A percentile compares a stretch with the other conserved stretches of the same genome.
These are phyloP conservation scores for Eristalis pertinax DNA, from an alignment of 2,888 invertebrate species.

Conservation along the genomic window DNA sequence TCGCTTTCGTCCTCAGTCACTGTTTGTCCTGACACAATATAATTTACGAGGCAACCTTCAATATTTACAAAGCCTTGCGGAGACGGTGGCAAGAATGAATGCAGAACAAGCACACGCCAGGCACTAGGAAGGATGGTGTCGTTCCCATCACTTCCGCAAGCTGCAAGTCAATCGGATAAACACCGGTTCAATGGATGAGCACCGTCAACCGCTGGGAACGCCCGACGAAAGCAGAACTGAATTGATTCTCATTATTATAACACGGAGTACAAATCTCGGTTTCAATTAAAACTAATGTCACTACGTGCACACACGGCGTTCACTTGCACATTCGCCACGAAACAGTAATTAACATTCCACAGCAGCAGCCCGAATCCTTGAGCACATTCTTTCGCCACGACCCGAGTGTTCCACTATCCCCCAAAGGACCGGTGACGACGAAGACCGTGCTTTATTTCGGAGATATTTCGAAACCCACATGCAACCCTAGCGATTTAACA, in stretches of 20 bases:
- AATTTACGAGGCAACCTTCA: slow-evolving; percentile 35
- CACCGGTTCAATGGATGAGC: slow-evolving; percentile 7
- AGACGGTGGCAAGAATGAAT: slow-evolving; percentile 14
- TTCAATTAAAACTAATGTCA: slow-evolving; percentile 66
- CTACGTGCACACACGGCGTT: slow-evolving; percentile 21
- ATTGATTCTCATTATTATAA: slow-evolving; percentile 59
- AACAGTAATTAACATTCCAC: slow-evolving; percentile 56
- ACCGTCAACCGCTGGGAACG: slow-evolving; percentile 31
- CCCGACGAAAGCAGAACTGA: slow-evolving; percentile 24
- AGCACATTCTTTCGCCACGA: slow-evolving; percentile 22
- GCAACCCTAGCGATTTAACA: slow-evolving; percentile 13
- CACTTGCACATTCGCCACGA: slow-evolving; percentile 37
- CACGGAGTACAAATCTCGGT: slow-evolving; percentile 45
- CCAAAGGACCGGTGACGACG: background rate
- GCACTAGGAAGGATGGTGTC: slow-evolving; percentile 13
- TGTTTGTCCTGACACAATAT: slow-evolving; percentile 36
- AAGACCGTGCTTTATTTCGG: background rate
- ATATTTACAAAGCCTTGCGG: slow-evolving; percentile 50
- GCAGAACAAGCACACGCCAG: background rate
- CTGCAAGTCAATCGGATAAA: slow-evolving; percentile 23
- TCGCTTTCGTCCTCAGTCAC: background rate
- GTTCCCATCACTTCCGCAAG: slow-evolving; percentile 36
- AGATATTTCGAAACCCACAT: background rate
- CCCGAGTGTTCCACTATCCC: background rate
- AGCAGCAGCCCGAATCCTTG: slow-evolving; percentile 21